Evolutionary conservation across 2,797 vertebrate species (phyloP).

Genomic region (Cottoperca gobio): DNA sequence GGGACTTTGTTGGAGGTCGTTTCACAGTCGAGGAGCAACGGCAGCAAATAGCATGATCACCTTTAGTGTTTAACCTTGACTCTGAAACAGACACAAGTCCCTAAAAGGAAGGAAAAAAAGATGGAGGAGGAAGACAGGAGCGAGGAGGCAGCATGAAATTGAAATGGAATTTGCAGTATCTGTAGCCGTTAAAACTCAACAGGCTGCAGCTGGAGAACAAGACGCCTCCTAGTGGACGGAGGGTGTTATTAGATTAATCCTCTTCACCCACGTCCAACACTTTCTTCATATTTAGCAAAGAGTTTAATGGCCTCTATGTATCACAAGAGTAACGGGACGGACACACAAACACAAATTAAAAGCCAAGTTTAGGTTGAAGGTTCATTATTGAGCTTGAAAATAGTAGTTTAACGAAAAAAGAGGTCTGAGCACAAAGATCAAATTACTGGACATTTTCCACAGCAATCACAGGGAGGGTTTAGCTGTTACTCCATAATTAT

Average conservation of each 20-base stretch:
- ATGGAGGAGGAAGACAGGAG: slow-evolving; percentile 24
- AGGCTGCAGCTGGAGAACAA: slow-evolving; percentile 24
- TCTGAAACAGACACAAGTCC: slow-evolving; percentile 44
- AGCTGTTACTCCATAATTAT: background rate
- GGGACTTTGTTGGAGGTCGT: background rate
- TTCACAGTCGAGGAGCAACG: background rate
- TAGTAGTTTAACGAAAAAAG: background rate
- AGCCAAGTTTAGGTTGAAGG: background rate
- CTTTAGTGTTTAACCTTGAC: slow-evolving; percentile 26
- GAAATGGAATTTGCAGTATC: slow-evolving; percentile 51
- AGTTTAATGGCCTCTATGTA: background rate
- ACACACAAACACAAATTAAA: background rate
- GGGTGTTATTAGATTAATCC: slow-evolving; percentile 19
- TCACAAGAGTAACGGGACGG: background rate
- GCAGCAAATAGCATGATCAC: slow-evolving; percentile 28
- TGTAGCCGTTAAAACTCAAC: slow-evolving; percentile 40
- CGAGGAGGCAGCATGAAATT: slow-evolving; percentile 33
- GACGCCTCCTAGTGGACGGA: slow-evolving; percentile 41
- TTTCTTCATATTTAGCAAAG: too few species aligned
- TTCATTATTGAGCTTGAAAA: background rate
- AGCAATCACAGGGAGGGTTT: background rate
- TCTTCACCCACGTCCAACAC: background rate
- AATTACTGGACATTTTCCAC: background rate
- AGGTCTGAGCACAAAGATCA: background rate
- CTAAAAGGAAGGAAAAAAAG: slow-evolving; percentile 50